These are phyloP conservation scores for Cacoxenus indagator DNA, from an alignment of 2,888 invertebrate species.

Conservation along the genomic window DNA sequence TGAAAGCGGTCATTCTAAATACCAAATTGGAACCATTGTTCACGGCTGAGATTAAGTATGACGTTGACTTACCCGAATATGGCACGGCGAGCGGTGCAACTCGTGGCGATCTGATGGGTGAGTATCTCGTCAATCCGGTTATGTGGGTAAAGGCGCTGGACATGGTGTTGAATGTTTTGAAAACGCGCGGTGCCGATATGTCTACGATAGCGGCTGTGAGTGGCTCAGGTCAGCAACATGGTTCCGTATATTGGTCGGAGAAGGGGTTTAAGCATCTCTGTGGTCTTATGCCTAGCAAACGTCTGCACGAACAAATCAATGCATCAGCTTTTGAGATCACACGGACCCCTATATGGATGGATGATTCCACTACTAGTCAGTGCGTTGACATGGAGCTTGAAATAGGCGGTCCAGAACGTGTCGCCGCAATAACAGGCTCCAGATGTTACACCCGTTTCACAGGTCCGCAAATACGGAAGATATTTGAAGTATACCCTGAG, in stretches of 20 bases:
- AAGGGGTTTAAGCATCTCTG: conserved; percentile 42
- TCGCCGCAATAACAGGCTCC: conserved; percentile 41
- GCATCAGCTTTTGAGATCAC: conserved; percentile 33
- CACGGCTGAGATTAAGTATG: conserved; percentile 86
- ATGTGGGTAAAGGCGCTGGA: conserved; percentile 97
- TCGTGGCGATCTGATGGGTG: conserved; percentile 58
- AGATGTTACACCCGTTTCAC: conserved; percentile 27
- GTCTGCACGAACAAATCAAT: conserved; percentile 46
- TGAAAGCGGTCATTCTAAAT: conserved; percentile 87
- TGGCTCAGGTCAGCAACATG: conserved; percentile 82
- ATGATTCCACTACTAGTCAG: conserved; percentile 21
- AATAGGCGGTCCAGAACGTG: conserved; percentile 27
- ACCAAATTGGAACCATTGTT: conserved; percentile 79
- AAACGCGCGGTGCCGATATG: conserved; percentile 84
- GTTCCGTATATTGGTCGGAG: conserved; percentile 45
- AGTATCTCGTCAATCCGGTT: conserved; percentile 79
- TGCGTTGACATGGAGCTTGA: conserved; percentile 27
- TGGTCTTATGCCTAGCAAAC: conserved; percentile 30
- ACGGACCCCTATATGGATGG: conserved; percentile 19
- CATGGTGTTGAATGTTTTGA: conserved; percentile 84
- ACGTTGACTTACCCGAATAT: conserved; percentile 90
- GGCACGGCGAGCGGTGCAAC: conserved; percentile 72
- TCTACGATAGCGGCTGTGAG: conserved; percentile 83
- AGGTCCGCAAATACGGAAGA: conserved; percentile 42
- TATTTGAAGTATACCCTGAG: conserved; percentile 19